Evolutionary conservation across 2,797 vertebrate species (phyloP).

Genomic region (Oryzias sinensis): DNA sequence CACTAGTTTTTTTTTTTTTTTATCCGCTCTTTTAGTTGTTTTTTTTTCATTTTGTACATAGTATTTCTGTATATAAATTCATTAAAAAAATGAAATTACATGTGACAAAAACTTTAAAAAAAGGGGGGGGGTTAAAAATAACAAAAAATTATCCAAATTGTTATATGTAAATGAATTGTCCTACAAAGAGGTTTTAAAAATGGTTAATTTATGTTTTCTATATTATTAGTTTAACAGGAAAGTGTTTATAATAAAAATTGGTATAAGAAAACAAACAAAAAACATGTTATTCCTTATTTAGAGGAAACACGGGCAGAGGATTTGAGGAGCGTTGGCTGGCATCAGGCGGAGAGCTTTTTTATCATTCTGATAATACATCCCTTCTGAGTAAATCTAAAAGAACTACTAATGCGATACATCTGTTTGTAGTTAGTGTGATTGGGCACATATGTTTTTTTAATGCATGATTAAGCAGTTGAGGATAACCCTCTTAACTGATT

Average conservation of each 20-base stretch:
- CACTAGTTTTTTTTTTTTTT: too few species aligned
- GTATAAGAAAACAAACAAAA: background rate
- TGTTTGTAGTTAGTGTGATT: slow-evolving; percentile 67
- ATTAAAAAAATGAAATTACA: too few species aligned
- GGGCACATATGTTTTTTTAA: slow-evolving; percentile 66
- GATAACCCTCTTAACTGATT: slow-evolving; percentile 73
- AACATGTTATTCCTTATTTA: slow-evolving; percentile 44
- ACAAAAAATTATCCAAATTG: too few species aligned
- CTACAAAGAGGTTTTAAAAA: too few species aligned
- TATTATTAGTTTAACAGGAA: too few species aligned
- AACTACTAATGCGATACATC: slow-evolving; percentile 67
- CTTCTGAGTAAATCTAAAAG: slow-evolving; percentile 60
- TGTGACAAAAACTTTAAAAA: too few species aligned
- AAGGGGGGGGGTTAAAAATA: too few species aligned
- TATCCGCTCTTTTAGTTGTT: too few species aligned
- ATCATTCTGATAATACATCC: slow-evolving; percentile 55
- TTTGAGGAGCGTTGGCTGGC: slow-evolving; percentile 56
- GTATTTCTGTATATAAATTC: too few species aligned
- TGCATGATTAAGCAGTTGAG: slow-evolving; percentile 66
- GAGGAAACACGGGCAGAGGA: slow-evolving; percentile 60
- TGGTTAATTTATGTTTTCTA: slow-evolving; percentile 21
- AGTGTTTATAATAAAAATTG: slow-evolving; percentile 17
- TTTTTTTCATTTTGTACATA: too few species aligned
- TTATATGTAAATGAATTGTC: too few species aligned
- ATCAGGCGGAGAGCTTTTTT: slow-evolving; percentile 39